Conservation (phyloP, 2,113 vertebrate genomes). For the Tyto alba region DNA sequence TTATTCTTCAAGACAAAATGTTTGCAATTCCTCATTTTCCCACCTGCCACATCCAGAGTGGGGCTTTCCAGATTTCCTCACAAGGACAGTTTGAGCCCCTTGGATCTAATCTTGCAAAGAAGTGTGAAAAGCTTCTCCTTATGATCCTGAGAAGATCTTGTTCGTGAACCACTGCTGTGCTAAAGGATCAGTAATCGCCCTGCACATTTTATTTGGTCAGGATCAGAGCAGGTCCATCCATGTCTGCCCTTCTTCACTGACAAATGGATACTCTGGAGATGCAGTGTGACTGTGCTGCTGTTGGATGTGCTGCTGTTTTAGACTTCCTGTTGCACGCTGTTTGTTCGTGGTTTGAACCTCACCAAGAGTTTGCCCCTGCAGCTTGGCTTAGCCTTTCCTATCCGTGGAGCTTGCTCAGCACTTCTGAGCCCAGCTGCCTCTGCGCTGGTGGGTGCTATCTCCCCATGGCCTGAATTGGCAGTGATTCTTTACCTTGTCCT, state of each 20-base stretch:
- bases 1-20: background rate
- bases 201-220: background rate
- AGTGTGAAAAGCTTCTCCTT: background rate
- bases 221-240: background rate
- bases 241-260: background rate
- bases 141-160: background rate
- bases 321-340: accelerated
- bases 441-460: background rate
- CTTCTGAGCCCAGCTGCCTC: background rate
- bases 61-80: background rate
- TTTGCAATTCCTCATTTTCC: background rate
- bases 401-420: background rate
- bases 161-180: background rate
- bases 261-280: background rate
- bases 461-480: background rate
- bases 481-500: background rate
- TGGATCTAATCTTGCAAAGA: background rate
- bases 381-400: background rate
- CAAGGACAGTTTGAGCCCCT: background rate
- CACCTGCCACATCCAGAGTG: background rate
- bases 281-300: background rate
- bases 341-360: background rate
- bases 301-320: background rate
- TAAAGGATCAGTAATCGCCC: background rate
- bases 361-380: background rate